These are phyloP conservation scores for Physocephala rufipes DNA, from an alignment of 2,888 invertebrate genomes.

Conservation along the genomic window DNA sequence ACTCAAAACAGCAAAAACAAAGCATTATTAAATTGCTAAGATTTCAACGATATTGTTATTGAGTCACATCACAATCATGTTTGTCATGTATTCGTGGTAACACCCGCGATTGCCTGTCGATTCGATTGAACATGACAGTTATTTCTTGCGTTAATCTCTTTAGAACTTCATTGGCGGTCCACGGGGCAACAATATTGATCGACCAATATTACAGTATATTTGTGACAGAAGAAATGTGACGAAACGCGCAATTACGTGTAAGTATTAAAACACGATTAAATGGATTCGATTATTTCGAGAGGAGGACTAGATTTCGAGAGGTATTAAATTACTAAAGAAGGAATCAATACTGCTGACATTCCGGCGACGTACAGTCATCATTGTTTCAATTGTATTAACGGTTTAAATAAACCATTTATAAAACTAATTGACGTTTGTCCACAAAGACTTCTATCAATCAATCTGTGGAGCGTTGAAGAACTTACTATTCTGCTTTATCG, in stretches of 20 bases:
- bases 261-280: background rate
- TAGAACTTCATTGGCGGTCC: constrained; percentile 52
- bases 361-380: too few relatives aligned
- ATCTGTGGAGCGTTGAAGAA: too few relatives aligned
- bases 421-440: too few relatives aligned
- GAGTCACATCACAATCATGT: constrained; percentile 44
- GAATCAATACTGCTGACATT: too few relatives aligned
- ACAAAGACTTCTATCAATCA: too few relatives aligned
- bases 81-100: constrained; percentile 55
- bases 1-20: background rate
- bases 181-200: constrained; percentile 40
- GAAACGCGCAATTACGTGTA: background rate
- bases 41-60: background rate
- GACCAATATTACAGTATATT: constrained; percentile 38
- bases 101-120: constrained; percentile 45
- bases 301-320: background rate
- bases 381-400: too few relatives aligned
- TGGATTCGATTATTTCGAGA: background rate
- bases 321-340: too few relatives aligned
- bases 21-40: background rate
- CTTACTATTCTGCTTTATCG: too few relatives aligned
- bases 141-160: constrained; percentile 52
- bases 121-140: constrained; percentile 42
- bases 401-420: too few relatives aligned
- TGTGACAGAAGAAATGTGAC: background rate